These are phyloP conservation scores for Hemiprocne comata DNA, from an alignment of 2,113 vertebrate species.

Conservation along the genomic window DNA sequence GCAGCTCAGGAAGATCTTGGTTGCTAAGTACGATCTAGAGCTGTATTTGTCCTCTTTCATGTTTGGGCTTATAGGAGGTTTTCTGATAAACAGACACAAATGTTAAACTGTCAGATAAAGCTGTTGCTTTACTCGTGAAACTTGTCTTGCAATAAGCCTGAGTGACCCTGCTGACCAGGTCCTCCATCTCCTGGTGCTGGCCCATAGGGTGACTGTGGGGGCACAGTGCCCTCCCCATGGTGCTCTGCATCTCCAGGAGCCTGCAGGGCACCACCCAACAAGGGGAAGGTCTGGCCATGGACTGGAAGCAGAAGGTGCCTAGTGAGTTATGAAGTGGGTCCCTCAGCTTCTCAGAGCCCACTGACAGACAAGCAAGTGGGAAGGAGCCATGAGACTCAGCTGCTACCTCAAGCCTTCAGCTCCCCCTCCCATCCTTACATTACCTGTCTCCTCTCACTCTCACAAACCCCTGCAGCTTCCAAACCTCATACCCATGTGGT, in stretches of 20 bases:
- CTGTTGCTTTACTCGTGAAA: not conserved
- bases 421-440: not conserved
- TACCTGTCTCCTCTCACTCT: not conserved
- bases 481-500: not conserved
- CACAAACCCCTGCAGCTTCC: not conserved
- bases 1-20: not conserved
- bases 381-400: not conserved
- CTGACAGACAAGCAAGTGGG: too few relatives aligned
- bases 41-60: not conserved
- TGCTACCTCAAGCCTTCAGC: not conserved
- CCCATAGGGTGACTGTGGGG: not conserved
- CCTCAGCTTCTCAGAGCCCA: not conserved
- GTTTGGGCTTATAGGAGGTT: not conserved
- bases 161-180: not conserved
- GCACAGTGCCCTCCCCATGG: not conserved
- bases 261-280: not conserved
- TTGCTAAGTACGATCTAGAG: not conserved
- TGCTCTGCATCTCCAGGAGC: not conserved
- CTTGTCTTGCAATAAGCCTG: not conserved
- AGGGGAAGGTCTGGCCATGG: not conserved
- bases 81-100: not conserved
- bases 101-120: not conserved
- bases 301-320: not conserved
- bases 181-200: fast-evolving
- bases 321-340: not conserved